Conservation (phyloP, 2,888 invertebrate species). For the Eristalinus sepulchralis region DNA sequence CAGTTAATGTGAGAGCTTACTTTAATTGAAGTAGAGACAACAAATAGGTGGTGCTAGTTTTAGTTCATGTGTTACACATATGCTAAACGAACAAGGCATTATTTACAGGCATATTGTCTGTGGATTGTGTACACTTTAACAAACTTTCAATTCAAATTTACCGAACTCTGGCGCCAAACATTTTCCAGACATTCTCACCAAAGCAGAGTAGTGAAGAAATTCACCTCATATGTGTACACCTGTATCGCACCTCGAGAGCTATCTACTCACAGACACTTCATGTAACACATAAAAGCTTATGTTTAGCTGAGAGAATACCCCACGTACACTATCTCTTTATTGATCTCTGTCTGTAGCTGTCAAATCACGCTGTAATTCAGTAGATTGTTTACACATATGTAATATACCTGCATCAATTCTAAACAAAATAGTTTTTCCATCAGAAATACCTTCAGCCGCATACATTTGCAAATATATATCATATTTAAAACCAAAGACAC, state of each 20-base stretch:
- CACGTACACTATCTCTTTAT: not conserved
- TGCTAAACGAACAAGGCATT: too few species aligned
- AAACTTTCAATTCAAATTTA: not conserved
- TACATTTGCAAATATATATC: not conserved
- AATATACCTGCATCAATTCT: not conserved
- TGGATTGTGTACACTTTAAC: too few species aligned
- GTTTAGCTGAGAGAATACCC: not conserved
- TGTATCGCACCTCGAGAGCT: not conserved
- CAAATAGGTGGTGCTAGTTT: too few species aligned
- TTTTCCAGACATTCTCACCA: not conserved
- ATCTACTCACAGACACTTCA: not conserved
- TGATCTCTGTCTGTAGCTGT: slow-evolving; percentile 29
- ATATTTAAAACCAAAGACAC: not conserved
- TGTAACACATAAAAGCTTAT: not conserved
- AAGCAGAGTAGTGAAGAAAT: not conserved
- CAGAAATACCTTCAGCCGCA: not conserved
- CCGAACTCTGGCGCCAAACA: not conserved
- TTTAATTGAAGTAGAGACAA: too few species aligned
- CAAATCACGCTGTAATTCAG: slow-evolving; percentile 33
- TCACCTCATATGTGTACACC: not conserved
- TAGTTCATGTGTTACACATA: too few species aligned
- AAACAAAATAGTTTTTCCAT: slow-evolving; percentile 3
- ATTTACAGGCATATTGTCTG: too few species aligned
- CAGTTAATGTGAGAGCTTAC: too few species aligned
- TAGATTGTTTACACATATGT: slow-evolving; percentile 49